Evolutionary conservation across 2,797 vertebrate genomes (phyloP).

Genomic region (Acropternis orthonyx): DNA sequence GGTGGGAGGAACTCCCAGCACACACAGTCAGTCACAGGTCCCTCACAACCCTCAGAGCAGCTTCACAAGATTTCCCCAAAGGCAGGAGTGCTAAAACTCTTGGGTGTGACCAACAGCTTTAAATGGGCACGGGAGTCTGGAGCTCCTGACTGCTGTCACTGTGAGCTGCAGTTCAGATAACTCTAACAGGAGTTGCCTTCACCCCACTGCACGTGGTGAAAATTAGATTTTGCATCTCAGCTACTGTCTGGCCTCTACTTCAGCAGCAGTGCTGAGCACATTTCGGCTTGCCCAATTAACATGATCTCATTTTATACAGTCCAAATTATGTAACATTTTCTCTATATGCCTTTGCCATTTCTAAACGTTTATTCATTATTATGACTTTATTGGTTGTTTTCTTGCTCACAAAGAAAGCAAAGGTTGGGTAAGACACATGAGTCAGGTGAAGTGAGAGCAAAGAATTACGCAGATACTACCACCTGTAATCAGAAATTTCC

Average conservation of each 20-base stretch:
- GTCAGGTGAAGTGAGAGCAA: not conserved
- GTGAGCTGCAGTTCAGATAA: not conserved
- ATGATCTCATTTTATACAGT: not conserved
- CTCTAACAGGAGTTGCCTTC: not conserved
- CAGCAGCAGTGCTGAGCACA: not conserved
- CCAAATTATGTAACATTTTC: not conserved
- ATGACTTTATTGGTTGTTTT: not conserved
- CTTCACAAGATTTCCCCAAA: not conserved
- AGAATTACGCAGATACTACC: not conserved
- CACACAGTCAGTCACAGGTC: no score
- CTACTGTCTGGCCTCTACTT: not conserved
- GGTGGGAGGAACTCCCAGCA: not conserved
- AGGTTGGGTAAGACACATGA: not conserved
- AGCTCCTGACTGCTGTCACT: not conserved
- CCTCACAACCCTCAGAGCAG: not conserved
- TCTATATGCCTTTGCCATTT: not conserved
- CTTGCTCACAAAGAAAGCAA: not conserved
- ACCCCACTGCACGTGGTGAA: not conserved
- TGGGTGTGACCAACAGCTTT: not conserved
- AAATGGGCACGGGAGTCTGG: not conserved
- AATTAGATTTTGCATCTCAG: not conserved
- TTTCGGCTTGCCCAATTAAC: not conserved
- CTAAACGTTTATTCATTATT: not conserved
- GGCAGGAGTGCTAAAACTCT: not conserved
- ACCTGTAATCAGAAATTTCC: not conserved